Percentiles rank a stretch among this genome's conserved stretches.
Evolutionary conservation across 2,797 vertebrate species (phyloP).

Genomic region (Neostethus bicornis): DNA sequence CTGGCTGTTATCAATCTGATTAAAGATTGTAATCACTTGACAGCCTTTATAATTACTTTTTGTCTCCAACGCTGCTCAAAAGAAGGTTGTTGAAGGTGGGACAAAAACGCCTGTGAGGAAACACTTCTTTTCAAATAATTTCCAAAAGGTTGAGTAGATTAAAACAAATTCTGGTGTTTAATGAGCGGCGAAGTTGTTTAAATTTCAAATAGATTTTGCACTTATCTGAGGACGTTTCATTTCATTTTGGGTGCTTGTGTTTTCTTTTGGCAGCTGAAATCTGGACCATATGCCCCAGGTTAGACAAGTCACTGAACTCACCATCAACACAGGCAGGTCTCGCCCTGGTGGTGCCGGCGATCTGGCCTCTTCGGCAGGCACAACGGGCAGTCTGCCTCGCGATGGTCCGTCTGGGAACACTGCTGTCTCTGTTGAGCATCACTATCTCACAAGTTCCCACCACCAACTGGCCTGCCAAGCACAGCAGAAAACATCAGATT

Average conservation of each 20-base stretch:
- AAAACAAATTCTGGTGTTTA: neutral
- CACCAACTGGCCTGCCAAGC: slow-evolving; percentile 82
- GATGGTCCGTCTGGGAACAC: slow-evolving; percentile 84
- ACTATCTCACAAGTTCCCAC: slow-evolving; percentile 88
- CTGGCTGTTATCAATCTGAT: too few species aligned
- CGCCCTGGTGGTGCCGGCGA: slow-evolving; percentile 85
- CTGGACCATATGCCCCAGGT: slow-evolving; percentile 3
- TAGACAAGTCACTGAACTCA: slow-evolving; percentile 63
- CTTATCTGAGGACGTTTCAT: neutral
- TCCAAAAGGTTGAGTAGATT: neutral
- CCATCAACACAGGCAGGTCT: slow-evolving; percentile 87
- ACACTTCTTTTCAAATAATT: too few species aligned
- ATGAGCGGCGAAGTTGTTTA: neutral
- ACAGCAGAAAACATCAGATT: slow-evolving; percentile 56
- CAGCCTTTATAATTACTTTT: too few species aligned
- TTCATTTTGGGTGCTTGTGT: slow-evolving; percentile 2
- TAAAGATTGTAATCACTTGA: too few species aligned
- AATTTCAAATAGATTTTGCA: neutral
- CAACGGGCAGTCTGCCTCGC: slow-evolving; percentile 88
- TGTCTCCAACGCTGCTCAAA: too few species aligned
- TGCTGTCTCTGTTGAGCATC: slow-evolving; percentile 87
- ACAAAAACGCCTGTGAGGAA: too few species aligned
- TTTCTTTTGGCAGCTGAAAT: neutral
- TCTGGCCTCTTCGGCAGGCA: slow-evolving; percentile 87
- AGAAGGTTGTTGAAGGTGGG: too few species aligned